A percentile compares a stretch with the other conserved stretches of the same genome.
Conservation (phyloP, 2,113 vertebrate species). For the Protobothrops mucrosquamatus region DNA sequence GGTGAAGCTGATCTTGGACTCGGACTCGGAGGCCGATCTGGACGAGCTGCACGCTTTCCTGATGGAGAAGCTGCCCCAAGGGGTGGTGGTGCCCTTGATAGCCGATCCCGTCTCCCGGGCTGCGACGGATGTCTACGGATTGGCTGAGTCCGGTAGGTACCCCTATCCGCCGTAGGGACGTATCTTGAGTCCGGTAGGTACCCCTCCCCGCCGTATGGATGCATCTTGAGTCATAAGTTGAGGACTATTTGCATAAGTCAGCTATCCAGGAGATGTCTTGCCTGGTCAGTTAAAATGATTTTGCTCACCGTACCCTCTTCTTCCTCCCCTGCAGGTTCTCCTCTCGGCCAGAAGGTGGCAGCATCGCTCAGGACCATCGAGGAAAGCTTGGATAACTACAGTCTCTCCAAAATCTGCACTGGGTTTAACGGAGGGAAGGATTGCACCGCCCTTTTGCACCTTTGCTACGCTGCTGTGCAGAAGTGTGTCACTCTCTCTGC, state of each 20-base stretch:
- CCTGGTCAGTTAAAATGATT: no score
- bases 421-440: conserved; percentile 98
- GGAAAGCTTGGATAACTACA: conserved; percentile 79
- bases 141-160: conserved; percentile 79
- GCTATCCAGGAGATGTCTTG: background rate
- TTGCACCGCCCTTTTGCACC: conserved; percentile 92
- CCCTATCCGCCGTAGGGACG: accelerated
- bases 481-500: conserved; percentile 67
- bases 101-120: conserved; percentile 76
- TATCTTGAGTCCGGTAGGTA: background rate
- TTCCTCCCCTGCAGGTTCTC: conserved; percentile 68
- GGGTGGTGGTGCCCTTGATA: conserved; percentile 71
- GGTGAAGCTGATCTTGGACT: conserved; percentile 88
- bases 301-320: background rate
- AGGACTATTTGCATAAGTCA: background rate
- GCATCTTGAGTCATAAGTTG: background rate
- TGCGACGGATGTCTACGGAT: conserved; percentile 76
- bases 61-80: conserved; percentile 74
- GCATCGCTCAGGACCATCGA: conserved; percentile 82
- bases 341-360: conserved; percentile 82
- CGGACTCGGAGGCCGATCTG: conserved; percentile 75
- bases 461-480: conserved; percentile 83
- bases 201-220: no score
- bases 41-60: conserved; percentile 76
- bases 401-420: conserved; percentile 79